Evolutionary conservation across 1,140 invertebrate genomes (phyloP).

Genomic region (Ips typographus): DNA sequence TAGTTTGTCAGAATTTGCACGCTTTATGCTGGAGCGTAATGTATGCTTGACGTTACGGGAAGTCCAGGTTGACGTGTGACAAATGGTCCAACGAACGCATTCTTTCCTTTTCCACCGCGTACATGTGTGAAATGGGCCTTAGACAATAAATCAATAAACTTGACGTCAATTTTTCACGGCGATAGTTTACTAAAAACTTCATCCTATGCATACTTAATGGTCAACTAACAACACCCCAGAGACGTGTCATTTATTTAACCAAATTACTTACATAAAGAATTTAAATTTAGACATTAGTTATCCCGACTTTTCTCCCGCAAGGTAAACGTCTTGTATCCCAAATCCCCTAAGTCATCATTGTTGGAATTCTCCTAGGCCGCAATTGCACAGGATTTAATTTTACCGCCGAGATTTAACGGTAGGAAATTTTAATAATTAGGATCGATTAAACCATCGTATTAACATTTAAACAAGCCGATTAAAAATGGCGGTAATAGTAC

Average conservation of each 20-base stretch:
- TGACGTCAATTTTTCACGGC: not conserved
- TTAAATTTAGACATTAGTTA: constrained; percentile 5
- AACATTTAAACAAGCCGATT: not conserved
- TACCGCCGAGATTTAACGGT: constrained; percentile 1
- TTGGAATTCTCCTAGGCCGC: not conserved
- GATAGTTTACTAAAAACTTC: not conserved
- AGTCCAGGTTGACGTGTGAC: constrained; percentile 11
- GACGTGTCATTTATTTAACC: not conserved
- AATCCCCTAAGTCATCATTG: constrained; percentile 18
- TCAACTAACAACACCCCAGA: no score
- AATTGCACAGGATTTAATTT: constrained; percentile 11
- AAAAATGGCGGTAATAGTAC: no score
- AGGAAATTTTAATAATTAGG: not conserved
- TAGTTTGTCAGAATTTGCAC: constrained; percentile 29
- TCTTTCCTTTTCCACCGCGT: constrained; percentile 11
- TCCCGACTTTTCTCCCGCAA: constrained; percentile 1
- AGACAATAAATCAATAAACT: constrained; percentile 13
- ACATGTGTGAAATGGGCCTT: not conserved
- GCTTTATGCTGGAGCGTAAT: constrained; percentile 12
- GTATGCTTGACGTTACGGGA: constrained; percentile 12
- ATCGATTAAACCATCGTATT: not conserved
- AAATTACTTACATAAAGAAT: constrained; percentile 7
- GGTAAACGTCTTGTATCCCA: constrained; percentile 10
- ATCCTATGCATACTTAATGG: no score
- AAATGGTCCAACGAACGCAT: constrained; percentile 17